Conservation (phyloP, 2,888 invertebrate species). For the Dendrolimus houi region DNA sequence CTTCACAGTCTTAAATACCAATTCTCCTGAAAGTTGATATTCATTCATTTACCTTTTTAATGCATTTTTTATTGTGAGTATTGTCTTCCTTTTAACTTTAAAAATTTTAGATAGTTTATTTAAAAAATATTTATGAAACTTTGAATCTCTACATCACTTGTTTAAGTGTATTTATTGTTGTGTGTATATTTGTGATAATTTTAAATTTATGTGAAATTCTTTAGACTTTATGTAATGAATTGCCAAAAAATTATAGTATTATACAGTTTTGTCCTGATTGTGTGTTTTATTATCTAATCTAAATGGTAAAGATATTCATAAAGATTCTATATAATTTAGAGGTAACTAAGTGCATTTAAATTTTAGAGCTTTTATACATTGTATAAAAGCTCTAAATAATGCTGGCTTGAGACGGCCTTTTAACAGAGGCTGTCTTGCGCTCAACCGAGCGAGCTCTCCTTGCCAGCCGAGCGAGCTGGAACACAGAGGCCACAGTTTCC, state of each 20-base stretch:
- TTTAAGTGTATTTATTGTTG: slow-evolving; percentile 1
- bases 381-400: no score
- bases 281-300: slow-evolving; percentile 3
- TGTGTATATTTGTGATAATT: slow-evolving; percentile 7
- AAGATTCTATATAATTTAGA: no score
- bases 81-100: slow-evolving; percentile 3
- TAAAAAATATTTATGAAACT: slow-evolving; percentile 2
- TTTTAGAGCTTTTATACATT: no score
- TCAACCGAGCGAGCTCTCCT: no score
- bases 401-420: no score
- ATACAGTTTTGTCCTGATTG: slow-evolving; percentile 10
- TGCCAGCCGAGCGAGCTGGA: no score
- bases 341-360: no score
- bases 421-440: no score
- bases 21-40: neutral
- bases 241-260: slow-evolving; percentile 19
- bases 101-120: slow-evolving; percentile 4
- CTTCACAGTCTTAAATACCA: no score
- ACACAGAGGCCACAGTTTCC: no score
- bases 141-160: neutral
- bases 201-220: slow-evolving; percentile 3
- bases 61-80: neutral
- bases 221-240: slow-evolving; percentile 11
- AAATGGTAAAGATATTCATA: no score
- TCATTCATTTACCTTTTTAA: neutral